These are phyloP conservation scores for Falco peregrinus DNA, from an alignment of 2,797 vertebrate genomes.

Conservation along the genomic window DNA sequence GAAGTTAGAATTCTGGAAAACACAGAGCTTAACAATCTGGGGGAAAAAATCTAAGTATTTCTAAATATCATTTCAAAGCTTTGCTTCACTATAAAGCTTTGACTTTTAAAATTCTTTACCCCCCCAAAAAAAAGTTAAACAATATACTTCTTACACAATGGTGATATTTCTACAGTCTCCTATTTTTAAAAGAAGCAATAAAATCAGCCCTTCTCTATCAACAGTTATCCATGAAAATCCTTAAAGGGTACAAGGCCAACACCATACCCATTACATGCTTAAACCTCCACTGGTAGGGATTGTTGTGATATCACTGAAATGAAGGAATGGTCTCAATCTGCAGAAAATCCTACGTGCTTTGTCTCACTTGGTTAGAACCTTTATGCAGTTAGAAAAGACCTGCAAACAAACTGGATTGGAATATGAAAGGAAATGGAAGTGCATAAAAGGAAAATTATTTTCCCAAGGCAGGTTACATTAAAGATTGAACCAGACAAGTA, in stretches of 20 bases:
- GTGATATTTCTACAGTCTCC: neutral
- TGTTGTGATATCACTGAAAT: neutral
- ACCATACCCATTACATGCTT: neutral
- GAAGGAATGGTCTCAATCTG: neutral
- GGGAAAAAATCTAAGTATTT: neutral
- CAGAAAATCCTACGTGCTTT: neutral
- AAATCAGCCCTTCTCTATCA: neutral
- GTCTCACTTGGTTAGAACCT: neutral
- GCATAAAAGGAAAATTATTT: neutral
- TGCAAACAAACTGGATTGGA: neutral
- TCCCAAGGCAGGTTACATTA: neutral
- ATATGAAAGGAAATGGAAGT: neutral
- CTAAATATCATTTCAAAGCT: neutral
- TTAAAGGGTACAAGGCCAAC: neutral
- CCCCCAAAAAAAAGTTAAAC: neutral
- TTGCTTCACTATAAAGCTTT: neutral
- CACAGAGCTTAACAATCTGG: neutral
- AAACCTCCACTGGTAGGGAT: neutral
- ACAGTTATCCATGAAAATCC: neutral
- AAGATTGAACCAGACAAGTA: neutral
- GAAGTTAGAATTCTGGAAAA: neutral
- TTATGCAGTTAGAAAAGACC: neutral
- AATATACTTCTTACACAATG: neutral
- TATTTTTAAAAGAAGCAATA: neutral
- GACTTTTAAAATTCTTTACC: neutral